A percentile compares a stretch with the other conserved stretches of the same genome.
Evolutionary conservation across 2,888 invertebrate species (phyloP).

Genomic region (Globia sparganii): DNA sequence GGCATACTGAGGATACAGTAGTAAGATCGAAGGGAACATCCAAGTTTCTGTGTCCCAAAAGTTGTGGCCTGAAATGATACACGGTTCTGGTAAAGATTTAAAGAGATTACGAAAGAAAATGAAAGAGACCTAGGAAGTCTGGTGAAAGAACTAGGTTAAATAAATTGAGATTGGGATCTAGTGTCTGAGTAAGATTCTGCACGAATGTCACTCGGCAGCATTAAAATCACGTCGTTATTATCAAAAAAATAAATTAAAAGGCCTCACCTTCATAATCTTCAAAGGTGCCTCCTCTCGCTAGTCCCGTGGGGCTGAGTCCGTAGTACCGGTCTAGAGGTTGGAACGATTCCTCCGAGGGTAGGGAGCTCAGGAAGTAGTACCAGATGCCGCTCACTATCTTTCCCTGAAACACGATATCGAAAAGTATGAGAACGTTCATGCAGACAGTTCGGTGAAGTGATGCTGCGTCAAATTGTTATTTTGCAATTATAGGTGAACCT

Average conservation of each 20-base stretch:
- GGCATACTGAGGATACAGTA: slow-evolving; percentile 88
- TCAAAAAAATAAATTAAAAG: no score
- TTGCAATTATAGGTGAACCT: no score
- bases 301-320: slow-evolving; percentile 91
- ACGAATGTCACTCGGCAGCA: not conserved
- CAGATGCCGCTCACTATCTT: slow-evolving; percentile 90
- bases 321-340: slow-evolving; percentile 85
- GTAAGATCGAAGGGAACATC: slow-evolving; percentile 90
- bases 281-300: slow-evolving; percentile 88
- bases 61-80: slow-evolving; percentile 87
- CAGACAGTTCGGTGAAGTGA: not conserved
- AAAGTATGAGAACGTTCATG: not conserved
- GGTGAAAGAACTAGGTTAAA: not conserved
- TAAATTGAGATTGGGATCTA: no score
- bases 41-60: slow-evolving; percentile 92
- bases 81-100: not conserved
- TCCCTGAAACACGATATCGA: slow-evolving; percentile 75
- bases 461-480: not conserved
- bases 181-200: not conserved
- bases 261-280: slow-evolving; percentile 86
- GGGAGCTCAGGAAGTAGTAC: slow-evolving; percentile 90
- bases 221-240: not conserved
- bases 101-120: not conserved
- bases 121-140: not conserved
- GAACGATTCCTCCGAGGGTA: slow-evolving; percentile 88